Evolutionary conservation across 2,113 vertebrate species (phyloP).

Genomic region (Gymnarchus niloticus): DNA sequence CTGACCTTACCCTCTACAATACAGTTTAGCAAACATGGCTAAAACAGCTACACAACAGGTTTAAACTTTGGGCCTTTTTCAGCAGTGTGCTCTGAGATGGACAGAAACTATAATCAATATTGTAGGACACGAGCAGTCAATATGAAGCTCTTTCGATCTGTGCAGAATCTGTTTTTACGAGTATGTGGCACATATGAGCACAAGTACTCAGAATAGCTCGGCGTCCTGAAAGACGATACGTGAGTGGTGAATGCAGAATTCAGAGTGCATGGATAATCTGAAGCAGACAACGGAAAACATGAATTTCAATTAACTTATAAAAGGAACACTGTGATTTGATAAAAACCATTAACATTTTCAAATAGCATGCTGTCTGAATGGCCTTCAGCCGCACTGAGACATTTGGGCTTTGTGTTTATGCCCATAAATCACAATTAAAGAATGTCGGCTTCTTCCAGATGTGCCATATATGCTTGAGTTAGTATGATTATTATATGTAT

Average conservation of each 20-base stretch:
- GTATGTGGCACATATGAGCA: background rate
- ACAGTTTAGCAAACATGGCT: background rate
- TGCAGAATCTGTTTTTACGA: background rate
- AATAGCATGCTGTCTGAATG: conserved; percentile 3
- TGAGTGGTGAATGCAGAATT: background rate
- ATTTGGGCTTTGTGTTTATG: background rate
- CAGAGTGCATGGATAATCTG: background rate
- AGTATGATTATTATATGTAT: background rate
- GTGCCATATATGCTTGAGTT: background rate
- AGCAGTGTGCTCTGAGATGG: background rate
- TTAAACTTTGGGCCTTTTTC: background rate
- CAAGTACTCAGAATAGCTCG: background rate
- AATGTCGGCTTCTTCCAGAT: background rate
- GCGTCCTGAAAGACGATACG: background rate
- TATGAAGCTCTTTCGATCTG: background rate
- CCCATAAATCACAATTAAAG: conserved; percentile 12
- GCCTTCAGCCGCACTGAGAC: conserved; percentile 36
- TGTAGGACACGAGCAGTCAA: background rate
- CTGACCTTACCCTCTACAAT: background rate
- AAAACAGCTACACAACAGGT: background rate
- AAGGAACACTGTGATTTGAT: conserved; percentile 10
- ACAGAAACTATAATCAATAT: background rate
- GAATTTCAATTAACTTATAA: conserved; percentile 20
- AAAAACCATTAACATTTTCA: conserved; percentile 13
- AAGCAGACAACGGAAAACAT: background rate